A percentile compares a stretch with the other conserved stretches of the same genome.
Conservation (phyloP, 2,797 vertebrate species). For the Potorous gilbertii region DNA sequence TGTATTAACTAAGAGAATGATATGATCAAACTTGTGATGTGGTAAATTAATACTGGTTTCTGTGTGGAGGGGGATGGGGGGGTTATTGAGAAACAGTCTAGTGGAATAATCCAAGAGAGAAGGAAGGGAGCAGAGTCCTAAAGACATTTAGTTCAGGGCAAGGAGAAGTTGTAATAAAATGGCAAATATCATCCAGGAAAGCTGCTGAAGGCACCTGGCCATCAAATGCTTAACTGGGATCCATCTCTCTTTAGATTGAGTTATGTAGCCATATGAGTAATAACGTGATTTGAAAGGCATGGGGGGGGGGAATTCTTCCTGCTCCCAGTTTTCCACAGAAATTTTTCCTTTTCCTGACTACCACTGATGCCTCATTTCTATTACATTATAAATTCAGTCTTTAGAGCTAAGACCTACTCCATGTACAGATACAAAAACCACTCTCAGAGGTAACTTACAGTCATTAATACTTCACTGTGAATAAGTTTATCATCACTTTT, state of each 20-base stretch:
- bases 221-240: neutral
- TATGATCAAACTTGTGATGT: neutral
- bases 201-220: neutral
- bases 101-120: neutral
- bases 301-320: neutral
- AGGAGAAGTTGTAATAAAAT: neutral
- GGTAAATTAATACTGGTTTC: neutral
- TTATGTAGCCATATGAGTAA: neutral
- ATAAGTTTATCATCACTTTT: neutral
- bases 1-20: neutral
- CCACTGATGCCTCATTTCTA: neutral
- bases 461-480: neutral
- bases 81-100: neutral
- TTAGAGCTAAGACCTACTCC: neutral
- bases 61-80: neutral
- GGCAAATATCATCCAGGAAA: neutral
- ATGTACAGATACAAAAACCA: neutral
- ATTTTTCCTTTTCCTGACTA: neutral
- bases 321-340: neutral
- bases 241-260: neutral
- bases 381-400: neutral
- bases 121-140: neutral
- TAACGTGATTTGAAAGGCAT: neutral
- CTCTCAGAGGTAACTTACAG: neutral
- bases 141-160: neutral